These are phyloP conservation scores for Dolichallabes microphthalmus DNA, from an alignment of 2,113 vertebrate species.

Conservation along the genomic window DNA sequence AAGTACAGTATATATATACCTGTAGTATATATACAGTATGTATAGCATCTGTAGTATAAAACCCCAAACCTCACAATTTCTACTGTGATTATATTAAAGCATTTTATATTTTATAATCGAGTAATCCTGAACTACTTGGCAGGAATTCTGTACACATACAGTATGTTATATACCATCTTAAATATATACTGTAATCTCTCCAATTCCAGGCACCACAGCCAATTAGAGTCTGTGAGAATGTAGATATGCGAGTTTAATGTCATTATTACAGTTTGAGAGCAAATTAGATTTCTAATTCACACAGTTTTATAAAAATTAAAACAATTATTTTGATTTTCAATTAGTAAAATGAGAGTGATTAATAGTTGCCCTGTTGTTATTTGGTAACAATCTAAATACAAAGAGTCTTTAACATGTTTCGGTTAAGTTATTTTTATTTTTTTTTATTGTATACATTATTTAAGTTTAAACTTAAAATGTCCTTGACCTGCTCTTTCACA, in stretches of 20 bases:
- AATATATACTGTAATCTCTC: too few species aligned
- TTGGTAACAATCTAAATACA: too few species aligned
- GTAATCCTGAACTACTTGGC: not conserved
- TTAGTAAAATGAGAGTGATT: not conserved
- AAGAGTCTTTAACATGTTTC: too few species aligned
- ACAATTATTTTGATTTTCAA: not conserved
- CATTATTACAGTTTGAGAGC: not conserved
- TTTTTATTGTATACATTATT: too few species aligned
- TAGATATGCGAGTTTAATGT: not conserved
- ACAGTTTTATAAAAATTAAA: not conserved
- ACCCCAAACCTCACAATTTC: too few species aligned
- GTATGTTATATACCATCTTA: not conserved
- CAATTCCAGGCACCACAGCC: not conserved
- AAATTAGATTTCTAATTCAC: not conserved
- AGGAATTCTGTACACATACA: not conserved
- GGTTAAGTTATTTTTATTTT: too few species aligned
- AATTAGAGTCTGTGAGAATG: not conserved
- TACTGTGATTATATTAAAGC: too few species aligned
- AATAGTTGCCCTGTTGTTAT: not conserved
- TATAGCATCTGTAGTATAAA: too few species aligned
- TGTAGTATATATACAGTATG: too few species aligned
- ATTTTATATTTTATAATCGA: not conserved
- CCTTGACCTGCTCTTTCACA: constrained; percentile 4
- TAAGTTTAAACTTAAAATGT: not conserved
- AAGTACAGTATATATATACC: too few species aligned